phyloP scores from a whole-genome alignment of 2,797 vertebrate species.

The Tragelaphus oryx region DNA sequence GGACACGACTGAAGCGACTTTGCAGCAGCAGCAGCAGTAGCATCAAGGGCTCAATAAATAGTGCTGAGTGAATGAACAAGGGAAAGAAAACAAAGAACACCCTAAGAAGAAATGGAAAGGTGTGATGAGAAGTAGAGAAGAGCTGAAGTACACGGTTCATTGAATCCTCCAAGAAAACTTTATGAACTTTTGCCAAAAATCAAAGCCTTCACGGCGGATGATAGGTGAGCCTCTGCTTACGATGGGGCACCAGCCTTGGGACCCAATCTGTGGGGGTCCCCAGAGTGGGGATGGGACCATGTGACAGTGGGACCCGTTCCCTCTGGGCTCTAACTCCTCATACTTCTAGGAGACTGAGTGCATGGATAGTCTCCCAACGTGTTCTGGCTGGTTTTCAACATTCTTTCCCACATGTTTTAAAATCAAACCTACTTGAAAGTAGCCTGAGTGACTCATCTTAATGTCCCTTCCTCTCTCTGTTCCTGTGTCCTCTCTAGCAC shows the following conservation, averaged over 20 bases:
- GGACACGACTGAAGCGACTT: rapidly evolving
- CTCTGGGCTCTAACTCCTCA: neutral
- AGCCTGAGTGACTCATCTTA: neutral
- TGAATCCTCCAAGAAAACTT: neutral
- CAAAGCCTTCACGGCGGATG: neutral
- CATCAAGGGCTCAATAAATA: neutral
- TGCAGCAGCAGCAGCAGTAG: no score
- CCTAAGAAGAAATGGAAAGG: conserved; percentile 41
- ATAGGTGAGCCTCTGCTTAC: neutral
- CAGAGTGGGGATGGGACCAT: no score
- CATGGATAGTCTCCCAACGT: neutral
- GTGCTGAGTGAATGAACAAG: neutral
- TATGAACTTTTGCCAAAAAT: neutral
- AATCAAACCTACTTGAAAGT: conserved; percentile 23
- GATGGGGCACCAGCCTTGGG: neutral
- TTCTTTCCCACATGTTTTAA: conserved; percentile 7
- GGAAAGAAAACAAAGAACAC: neutral
- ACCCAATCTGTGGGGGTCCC: no score
- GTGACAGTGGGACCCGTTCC: neutral
- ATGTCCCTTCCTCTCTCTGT: neutral
- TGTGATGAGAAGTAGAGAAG: neutral
- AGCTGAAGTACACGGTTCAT: neutral
- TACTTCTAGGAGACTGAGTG: neutral
- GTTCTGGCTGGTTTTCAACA: conserved; percentile 5
- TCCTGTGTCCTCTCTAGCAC: neutral